Evolutionary conservation across 2,113 vertebrate genomes (phyloP).

Genomic region (Cephalopterus ornatus): DNA sequence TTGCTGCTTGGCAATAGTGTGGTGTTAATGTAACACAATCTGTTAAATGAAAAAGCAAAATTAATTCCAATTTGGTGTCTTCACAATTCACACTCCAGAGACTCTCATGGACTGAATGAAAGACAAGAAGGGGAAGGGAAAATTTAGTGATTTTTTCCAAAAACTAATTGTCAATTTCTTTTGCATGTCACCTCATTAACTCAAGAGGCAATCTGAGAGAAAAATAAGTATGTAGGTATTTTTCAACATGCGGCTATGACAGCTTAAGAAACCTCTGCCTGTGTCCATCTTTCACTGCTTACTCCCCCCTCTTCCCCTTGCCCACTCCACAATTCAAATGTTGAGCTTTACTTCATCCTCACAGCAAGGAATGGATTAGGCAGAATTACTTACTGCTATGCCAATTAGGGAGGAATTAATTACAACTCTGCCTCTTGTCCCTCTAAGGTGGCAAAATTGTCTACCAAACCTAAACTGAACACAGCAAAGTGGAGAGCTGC

Average conservation of each 20-base stretch:
- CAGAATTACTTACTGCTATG: slow-evolving; percentile 48
- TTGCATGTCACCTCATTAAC: slow-evolving; percentile 9
- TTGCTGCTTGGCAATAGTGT: slow-evolving; percentile 57
- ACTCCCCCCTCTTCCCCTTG: background rate
- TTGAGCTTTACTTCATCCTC: slow-evolving; percentile 42
- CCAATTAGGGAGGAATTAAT: slow-evolving; percentile 50
- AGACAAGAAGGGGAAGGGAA: background rate
- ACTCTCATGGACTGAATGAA: slow-evolving; percentile 52
- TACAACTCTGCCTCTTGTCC: slow-evolving; percentile 8
- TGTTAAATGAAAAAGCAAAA: slow-evolving; percentile 69
- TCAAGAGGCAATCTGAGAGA: background rate
- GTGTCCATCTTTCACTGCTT: background rate
- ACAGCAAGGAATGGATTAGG: slow-evolving; percentile 54
- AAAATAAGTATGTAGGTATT: background rate
- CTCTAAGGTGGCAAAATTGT: background rate
- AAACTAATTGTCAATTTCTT: background rate
- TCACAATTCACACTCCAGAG: slow-evolving; percentile 68
- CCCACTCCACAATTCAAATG: background rate
- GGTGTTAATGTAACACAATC: slow-evolving; percentile 68
- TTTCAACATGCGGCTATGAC: background rate
- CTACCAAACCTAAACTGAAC: background rate
- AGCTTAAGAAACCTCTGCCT: background rate
- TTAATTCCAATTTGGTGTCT: slow-evolving; percentile 68
- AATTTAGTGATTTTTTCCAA: background rate
- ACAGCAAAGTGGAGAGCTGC: background rate